Percentiles rank a stretch among this genome's conserved stretches.
phyloP scores from a whole-genome alignment of 2,888 invertebrate genomes.

The Tigriopus californicus region DNA sequence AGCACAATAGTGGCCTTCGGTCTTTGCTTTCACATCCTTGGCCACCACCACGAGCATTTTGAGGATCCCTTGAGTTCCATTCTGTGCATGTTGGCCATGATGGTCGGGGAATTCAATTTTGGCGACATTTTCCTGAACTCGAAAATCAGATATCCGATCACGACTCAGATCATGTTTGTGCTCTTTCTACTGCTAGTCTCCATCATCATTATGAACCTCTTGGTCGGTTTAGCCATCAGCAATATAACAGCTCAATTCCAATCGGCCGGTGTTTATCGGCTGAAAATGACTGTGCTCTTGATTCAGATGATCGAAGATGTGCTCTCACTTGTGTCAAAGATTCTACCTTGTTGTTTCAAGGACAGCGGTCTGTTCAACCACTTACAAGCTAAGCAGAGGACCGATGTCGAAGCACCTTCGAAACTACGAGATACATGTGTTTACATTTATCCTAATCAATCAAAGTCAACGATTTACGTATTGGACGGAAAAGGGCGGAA shows the following conservation, averaged over 20 bases:
- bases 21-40: conserved; percentile 38
- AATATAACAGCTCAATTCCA: conserved; percentile 38
- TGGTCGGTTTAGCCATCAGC: conserved; percentile 40
- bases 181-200: conserved; percentile 36
- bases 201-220: conserved; percentile 39
- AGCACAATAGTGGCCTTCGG: conserved; percentile 38
- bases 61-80: conserved; percentile 35
- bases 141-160: conserved; percentile 6
- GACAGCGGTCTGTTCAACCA: no score
- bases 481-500: no score
- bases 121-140: conserved; percentile 22
- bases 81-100: conserved; percentile 39
- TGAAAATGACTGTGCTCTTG: conserved; percentile 25
- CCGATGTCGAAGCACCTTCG: no score
- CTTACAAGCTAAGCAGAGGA: no score
- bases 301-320: conserved; percentile 1
- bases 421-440: no score
- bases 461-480: no score
- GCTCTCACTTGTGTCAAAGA: neutral
- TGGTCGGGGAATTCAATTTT: conserved; percentile 41
- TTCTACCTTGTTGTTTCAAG: no score
- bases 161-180: conserved; percentile 34
- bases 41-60: conserved; percentile 34
- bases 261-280: conserved; percentile 35
- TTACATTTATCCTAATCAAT: no score